Percentiles rank a stretch among this genome's conserved stretches.
Evolutionary conservation across 2,888 invertebrate species (phyloP).

Genomic region (Polyommatus iphigenia): DNA sequence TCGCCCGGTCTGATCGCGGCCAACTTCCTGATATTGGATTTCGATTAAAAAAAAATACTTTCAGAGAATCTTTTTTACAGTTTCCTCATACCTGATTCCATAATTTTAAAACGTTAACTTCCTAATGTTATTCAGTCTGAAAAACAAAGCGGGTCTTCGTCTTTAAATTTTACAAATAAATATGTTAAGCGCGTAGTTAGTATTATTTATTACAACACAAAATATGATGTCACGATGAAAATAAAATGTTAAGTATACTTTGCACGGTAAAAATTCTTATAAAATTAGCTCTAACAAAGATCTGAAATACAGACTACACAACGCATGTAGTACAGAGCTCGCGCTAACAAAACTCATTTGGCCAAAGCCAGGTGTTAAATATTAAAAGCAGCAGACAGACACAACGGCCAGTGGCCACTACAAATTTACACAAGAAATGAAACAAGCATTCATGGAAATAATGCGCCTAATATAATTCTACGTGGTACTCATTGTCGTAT

Average conservation of each 20-base stretch:
- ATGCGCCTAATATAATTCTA: slow-evolving; percentile 1
- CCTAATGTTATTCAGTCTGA: background rate
- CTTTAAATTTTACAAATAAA: background rate
- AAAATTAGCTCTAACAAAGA: background rate
- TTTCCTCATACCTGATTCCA: background rate
- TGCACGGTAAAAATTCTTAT: background rate
- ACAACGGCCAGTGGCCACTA: background rate
- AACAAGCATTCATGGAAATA: slow-evolving; percentile 16
- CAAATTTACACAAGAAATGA: slow-evolving; percentile 23
- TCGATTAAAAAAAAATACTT: slow-evolving; percentile 16
- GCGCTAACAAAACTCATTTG: slow-evolving; percentile 13
- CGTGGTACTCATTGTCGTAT: background rate
- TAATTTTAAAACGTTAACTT: background rate
- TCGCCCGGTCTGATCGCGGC: slow-evolving; percentile 24
- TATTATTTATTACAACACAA: background rate
- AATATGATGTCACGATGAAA: background rate
- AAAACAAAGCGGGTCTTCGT: background rate
- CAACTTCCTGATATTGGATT: slow-evolving; percentile 26
- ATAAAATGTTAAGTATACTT: background rate
- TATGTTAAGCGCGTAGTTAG: background rate
- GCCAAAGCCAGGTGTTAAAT: slow-evolving; percentile 30
- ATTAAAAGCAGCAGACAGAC: slow-evolving; percentile 14
- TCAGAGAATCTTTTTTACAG: background rate
- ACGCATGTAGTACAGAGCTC: background rate
- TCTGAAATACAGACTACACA: background rate